A percentile compares a stretch with the other conserved stretches of the same genome.
These are phyloP conservation scores for Hyppa rectilinea DNA, from an alignment of 2,888 invertebrate species.

Conservation along the genomic window DNA sequence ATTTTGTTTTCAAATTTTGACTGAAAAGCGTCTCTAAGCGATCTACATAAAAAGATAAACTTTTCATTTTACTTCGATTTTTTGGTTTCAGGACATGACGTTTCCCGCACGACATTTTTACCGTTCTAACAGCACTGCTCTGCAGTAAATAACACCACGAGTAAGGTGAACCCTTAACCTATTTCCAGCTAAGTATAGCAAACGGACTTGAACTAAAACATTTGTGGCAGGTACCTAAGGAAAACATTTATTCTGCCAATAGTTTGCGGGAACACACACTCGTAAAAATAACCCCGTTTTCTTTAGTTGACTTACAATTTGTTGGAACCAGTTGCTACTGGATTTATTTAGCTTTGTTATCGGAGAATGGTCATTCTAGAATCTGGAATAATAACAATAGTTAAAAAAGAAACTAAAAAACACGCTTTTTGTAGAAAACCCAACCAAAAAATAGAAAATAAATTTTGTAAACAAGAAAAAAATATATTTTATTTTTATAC, in stretches of 20 bases:
- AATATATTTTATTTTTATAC: too few relatives aligned
- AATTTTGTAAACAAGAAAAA: too few relatives aligned
- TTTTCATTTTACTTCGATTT: background rate
- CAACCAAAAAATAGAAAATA: too few relatives aligned
- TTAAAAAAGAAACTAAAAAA: too few relatives aligned
- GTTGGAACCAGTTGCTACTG: background rate
- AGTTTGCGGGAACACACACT: conserved; percentile 5
- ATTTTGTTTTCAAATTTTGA: background rate
- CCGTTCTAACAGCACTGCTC: background rate
- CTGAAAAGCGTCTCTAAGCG: background rate
- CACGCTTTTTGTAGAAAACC: too few relatives aligned
- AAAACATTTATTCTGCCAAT: conserved; percentile 32
- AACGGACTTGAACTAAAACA: conserved; percentile 11
- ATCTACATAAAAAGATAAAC: background rate
- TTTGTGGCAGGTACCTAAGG: conserved; percentile 7
- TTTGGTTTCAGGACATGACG: background rate
- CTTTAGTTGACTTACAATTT: conserved; percentile 32
- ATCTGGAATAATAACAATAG: too few relatives aligned
- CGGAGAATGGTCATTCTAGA: too few relatives aligned
- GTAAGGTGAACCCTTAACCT: background rate
- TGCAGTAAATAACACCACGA: background rate
- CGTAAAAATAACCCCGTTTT: conserved; percentile 17
- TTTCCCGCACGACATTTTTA: background rate
- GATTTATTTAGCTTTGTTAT: conserved; percentile 12
- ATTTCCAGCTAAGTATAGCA: background rate